Percentiles rank a stretch among this genome's conserved stretches.
Conservation (phyloP, 2,113 vertebrate species). For the Rhadina sibilatrix region DNA sequence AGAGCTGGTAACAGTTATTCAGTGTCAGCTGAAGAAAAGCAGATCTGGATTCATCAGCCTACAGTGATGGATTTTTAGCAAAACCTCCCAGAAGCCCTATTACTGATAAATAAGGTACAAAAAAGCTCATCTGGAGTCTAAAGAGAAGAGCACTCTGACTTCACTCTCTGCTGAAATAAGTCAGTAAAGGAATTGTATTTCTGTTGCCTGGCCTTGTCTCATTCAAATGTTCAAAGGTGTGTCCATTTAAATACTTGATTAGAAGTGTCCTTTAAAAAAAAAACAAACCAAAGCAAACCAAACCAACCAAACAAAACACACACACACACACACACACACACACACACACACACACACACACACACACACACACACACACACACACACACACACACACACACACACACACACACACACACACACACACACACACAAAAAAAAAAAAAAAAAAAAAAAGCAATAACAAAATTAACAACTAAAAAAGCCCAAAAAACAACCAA, state of each 20-base stretch:
- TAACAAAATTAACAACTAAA: neutral
- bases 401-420: no score
- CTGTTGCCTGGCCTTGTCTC: neutral
- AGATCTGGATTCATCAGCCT: neutral
- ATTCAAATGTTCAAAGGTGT: neutral
- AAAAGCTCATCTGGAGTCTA: neutral
- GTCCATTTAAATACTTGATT: neutral
- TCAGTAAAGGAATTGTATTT: neutral
- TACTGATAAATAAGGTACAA: neutral
- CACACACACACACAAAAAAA: no score
- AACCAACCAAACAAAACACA: neutral
- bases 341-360: no score
- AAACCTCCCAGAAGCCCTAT: neutral
- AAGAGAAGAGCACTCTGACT: neutral
- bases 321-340: no score
- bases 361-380: no score
- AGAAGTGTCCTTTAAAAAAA: neutral
- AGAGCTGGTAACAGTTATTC: neutral
- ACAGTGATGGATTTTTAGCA: neutral
- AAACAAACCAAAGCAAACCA: no score
- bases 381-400: no score
- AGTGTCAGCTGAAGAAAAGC: slow-evolving; percentile 3
- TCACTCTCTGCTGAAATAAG: neutral
- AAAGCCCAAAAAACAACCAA: neutral
- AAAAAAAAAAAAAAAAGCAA: neutral